Conservation (phyloP, 2,888 invertebrate genomes). For the Mesoligia furuncula region DNA sequence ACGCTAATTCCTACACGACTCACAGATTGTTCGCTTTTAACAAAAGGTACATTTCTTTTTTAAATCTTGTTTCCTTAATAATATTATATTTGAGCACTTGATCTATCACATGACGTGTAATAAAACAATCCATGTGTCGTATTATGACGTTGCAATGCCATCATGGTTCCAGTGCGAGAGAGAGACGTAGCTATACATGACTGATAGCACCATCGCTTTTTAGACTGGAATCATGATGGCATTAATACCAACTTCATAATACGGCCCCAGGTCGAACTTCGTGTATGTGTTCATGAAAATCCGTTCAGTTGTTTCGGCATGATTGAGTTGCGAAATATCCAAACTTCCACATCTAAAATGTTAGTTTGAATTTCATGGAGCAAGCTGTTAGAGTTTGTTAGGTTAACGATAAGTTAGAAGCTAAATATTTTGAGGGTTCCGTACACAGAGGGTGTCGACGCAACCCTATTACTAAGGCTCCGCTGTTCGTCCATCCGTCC, state of each 20-base stretch:
- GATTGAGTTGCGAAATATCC: constrained; percentile 30
- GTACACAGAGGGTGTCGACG: not conserved
- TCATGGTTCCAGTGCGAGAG: not conserved
- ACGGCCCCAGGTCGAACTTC: not conserved
- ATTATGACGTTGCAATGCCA: not conserved
- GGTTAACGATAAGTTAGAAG: not conserved
- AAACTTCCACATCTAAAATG: constrained; percentile 16
- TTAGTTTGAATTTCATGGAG: constrained; percentile 2
- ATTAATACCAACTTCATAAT: not conserved
- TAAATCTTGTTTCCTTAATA: no score
- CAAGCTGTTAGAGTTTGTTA: constrained; percentile 11
- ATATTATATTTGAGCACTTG: no score
- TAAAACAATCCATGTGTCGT: no score
- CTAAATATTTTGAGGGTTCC: not conserved
- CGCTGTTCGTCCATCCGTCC: not conserved
- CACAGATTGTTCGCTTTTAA: no score
- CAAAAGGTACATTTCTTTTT: no score
- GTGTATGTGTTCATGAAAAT: constrained; percentile 8
- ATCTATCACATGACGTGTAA: no score
- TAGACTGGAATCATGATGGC: no score
- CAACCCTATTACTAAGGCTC: not conserved
- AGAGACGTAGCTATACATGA: not conserved
- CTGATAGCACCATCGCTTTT: no score
- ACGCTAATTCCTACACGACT: no score
- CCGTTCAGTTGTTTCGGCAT: constrained; percentile 16